Percentiles rank a stretch among this genome's conserved stretches.
phyloP scores from a whole-genome alignment of 2,888 invertebrate species.

The Philonicus albiceps region DNA sequence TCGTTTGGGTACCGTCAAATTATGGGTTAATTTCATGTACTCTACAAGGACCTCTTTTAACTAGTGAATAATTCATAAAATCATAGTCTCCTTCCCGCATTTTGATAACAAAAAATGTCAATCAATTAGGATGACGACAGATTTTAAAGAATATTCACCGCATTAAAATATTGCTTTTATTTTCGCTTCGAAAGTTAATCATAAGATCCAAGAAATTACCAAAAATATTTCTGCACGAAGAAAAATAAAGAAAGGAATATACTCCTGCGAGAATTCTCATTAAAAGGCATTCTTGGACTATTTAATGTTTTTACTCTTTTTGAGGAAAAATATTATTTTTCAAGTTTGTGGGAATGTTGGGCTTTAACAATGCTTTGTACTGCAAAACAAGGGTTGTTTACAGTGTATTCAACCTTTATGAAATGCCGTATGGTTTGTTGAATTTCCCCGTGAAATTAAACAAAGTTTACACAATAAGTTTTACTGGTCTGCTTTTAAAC shows the following conservation, averaged over 20 bases:
- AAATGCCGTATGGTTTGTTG: neutral
- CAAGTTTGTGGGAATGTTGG: neutral
- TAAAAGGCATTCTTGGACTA: neutral
- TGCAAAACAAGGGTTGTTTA: neutral
- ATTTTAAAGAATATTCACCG: neutral
- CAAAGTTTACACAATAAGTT: neutral
- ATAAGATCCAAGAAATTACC: neutral
- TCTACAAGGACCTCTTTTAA: neutral
- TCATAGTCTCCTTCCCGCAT: neutral
- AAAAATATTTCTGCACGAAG: neutral
- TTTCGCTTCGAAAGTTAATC: neutral
- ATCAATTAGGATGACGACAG: neutral
- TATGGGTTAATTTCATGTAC: neutral
- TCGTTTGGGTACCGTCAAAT: neutral
- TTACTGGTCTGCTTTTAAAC: neutral
- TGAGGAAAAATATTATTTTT: neutral
- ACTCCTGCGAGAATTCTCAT: neutral
- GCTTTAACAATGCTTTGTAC: neutral
- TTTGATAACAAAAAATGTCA: neutral
- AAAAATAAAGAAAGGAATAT: neutral
- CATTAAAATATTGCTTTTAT: neutral
- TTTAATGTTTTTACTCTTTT: neutral
- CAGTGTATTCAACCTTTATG: neutral
- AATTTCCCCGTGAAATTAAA: neutral
- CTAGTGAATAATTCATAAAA: neutral